Base-by-base conservation (phyloP, 2,797 vertebrate genomes). In the Gallinago stenura region DNA sequence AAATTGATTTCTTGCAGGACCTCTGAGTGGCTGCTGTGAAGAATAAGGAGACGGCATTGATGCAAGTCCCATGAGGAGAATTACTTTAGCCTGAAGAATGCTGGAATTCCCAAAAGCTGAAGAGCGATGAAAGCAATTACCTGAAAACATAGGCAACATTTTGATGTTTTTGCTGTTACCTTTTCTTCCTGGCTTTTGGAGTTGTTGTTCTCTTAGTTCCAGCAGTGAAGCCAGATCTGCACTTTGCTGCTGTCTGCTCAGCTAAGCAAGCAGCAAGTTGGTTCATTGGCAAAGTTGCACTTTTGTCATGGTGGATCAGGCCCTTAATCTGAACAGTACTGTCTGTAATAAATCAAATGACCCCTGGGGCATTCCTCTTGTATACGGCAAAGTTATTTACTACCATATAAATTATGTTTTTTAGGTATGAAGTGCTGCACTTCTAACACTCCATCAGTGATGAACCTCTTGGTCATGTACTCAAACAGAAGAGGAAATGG, bases 1-100 rank as follows among this genome's bases (percentile, higher is more conserved):
- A 91, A 91, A 95, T 18, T 60, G 48, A 71, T 80, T 94, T 93
- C 45, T 81, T 89, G 71, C 60, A 83, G 79, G 76, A 95, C 60
- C 64, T 77, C 64, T 6, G 33, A 85, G 56, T 1, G 3, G 84
- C 45, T 89, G 82, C 68, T 46, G 35, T 21, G 87, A 75, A 93
- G 61, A 87, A 37, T 43, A 57, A 70, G 68, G 64, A 92, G 64
- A 89, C 1, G 1, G 31, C 35, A 92, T 5, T 26, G 56, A 77
- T 37, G 80, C 0, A 4, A 54, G 17, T 41, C 66, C 48, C 79
- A 25, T 1, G 22, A 93, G 57, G 35, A 83, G 58, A 94, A 77
- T 48, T 37, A 14, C 69, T 92, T 89, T 19, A 92, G 77, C 35
- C 54, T 64, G 45, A 95, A 89, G 71, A 89, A 71, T 18, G 24